A percentile compares a stretch with the other conserved stretches of the same genome.
phyloP scores from a whole-genome alignment of 2,888 invertebrate species.

The Folsomia candida region DNA sequence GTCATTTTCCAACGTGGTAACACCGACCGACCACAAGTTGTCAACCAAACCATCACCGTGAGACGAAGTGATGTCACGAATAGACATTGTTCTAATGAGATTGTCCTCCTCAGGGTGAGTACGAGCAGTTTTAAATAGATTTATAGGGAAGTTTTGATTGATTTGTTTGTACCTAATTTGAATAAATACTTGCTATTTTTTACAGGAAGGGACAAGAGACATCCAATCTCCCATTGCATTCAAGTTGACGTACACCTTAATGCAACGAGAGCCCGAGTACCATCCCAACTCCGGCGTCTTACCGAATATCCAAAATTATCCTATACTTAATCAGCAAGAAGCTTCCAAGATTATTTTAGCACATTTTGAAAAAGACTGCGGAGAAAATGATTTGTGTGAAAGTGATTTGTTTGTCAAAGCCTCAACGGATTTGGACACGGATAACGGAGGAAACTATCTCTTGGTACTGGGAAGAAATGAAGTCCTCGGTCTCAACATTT shows the following conservation, averaged over 20 bases:
- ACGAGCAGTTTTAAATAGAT: too few species aligned
- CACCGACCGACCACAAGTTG: constrained; percentile 52
- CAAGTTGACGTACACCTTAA: constrained; percentile 77
- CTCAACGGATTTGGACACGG: constrained; percentile 60
- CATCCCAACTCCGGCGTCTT: constrained; percentile 58
- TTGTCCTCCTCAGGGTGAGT: constrained; percentile 75
- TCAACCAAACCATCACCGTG: constrained; percentile 52
- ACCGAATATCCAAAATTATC: constrained; percentile 73
- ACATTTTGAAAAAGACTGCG: constrained; percentile 88
- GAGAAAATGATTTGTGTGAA: constrained; percentile 79
- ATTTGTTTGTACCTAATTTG: constrained; percentile 13
- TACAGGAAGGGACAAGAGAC: constrained; percentile 73
- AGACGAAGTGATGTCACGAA: constrained; percentile 45
- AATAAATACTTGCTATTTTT: constrained; percentile 20
- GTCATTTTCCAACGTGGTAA: constrained; percentile 68
- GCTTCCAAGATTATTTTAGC: constrained; percentile 78
- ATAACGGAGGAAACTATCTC: constrained; percentile 40
- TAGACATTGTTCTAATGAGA: constrained; percentile 70
- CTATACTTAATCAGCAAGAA: constrained; percentile 83
- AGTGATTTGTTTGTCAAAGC: constrained; percentile 73
- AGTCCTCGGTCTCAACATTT: constrained; percentile 72
- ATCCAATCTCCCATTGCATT: constrained; percentile 85
- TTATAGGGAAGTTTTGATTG: too few species aligned
- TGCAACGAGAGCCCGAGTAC: constrained; percentile 64
- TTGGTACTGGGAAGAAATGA: constrained; percentile 68